Conservation (phyloP, 2,888 invertebrate genomes). For the Cinara cedri region DNA sequence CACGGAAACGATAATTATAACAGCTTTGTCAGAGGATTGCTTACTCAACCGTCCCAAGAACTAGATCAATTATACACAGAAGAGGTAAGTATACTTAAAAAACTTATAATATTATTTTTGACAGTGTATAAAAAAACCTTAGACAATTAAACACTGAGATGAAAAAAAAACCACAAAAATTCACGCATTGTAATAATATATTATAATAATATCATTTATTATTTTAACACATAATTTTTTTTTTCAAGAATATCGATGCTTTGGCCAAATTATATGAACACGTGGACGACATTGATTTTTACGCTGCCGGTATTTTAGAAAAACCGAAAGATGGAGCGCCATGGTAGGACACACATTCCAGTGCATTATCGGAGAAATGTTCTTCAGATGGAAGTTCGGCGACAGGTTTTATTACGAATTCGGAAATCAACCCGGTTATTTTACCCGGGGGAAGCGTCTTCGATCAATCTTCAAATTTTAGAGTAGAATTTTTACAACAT, state of each 20-base stretch:
- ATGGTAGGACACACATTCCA: slow-evolving; percentile 84
- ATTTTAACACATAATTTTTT: neutral
- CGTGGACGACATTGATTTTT: slow-evolving; percentile 82
- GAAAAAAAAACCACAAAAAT: too few relatives aligned
- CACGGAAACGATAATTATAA: slow-evolving; percentile 15
- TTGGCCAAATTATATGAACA: slow-evolving; percentile 71
- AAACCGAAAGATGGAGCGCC: slow-evolving; percentile 74
- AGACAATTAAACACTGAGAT: too few relatives aligned
- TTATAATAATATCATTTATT: too few relatives aligned
- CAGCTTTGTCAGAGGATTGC: slow-evolving; percentile 8
- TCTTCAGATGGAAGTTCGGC: slow-evolving; percentile 80
- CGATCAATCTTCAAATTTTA: too few relatives aligned
- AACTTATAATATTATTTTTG: too few relatives aligned
- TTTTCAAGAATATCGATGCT: slow-evolving; percentile 69
- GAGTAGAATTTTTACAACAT: too few relatives aligned
- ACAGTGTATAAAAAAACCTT: too few relatives aligned
- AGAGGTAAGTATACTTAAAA: neutral
- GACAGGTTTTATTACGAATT: slow-evolving; percentile 86
- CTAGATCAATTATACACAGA: slow-evolving; percentile 16
- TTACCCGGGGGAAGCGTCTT: slow-evolving; percentile 62
- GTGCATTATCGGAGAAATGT: slow-evolving; percentile 85
- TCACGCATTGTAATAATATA: too few relatives aligned
- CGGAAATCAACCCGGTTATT: slow-evolving; percentile 68
- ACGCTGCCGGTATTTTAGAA: slow-evolving; percentile 83
- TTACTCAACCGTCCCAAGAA: slow-evolving; percentile 13